Percentiles rank a stretch among this genome's conserved stretches.
Evolutionary conservation across 1,140 invertebrate genomes (phyloP).

Genomic region (Bombus sylvicola): DNA sequence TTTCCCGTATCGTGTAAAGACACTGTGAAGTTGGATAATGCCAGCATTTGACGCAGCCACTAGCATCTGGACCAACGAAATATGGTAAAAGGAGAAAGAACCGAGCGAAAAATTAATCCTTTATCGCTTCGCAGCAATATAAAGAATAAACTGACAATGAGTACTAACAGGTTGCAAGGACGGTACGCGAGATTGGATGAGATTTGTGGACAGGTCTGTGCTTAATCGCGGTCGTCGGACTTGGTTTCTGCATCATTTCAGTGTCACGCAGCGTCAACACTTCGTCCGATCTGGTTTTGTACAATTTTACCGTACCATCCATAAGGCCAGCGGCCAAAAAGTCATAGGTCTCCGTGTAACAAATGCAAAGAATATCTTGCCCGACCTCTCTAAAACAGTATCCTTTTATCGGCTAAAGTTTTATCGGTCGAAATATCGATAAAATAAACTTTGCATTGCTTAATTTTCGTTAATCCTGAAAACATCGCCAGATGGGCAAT

Average conservation of each 20-base stretch:
- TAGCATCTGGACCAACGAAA: constrained; percentile 81
- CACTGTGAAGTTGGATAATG: constrained; percentile 85
- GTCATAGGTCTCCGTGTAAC: constrained; percentile 85
- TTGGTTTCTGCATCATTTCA: constrained; percentile 83
- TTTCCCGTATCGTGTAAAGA: constrained; percentile 85
- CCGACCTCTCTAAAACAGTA: constrained; percentile 80
- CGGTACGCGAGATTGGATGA: constrained; percentile 83
- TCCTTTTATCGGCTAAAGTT: constrained; percentile 19
- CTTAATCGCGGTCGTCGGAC: constrained; percentile 84
- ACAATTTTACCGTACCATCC: constrained; percentile 83
- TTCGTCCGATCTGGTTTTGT: constrained; percentile 79
- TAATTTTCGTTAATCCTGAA: neutral
- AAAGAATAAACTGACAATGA: neutral
- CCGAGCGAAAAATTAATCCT: neutral
- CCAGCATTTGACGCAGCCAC: constrained; percentile 86
- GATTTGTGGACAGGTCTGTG: constrained; percentile 84
- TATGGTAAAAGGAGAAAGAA: neutral
- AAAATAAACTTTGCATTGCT: neutral
- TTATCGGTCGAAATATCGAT: neutral
- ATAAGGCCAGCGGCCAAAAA: constrained; percentile 84
- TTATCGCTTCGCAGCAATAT: neutral
- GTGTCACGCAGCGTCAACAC: constrained; percentile 80
- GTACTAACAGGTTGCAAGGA: constrained; percentile 84
- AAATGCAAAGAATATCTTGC: constrained; percentile 84
- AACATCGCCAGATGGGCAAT: no score